Conservation (phyloP, 2,797 vertebrate genomes). For the Taeniopygia guttata region DNA sequence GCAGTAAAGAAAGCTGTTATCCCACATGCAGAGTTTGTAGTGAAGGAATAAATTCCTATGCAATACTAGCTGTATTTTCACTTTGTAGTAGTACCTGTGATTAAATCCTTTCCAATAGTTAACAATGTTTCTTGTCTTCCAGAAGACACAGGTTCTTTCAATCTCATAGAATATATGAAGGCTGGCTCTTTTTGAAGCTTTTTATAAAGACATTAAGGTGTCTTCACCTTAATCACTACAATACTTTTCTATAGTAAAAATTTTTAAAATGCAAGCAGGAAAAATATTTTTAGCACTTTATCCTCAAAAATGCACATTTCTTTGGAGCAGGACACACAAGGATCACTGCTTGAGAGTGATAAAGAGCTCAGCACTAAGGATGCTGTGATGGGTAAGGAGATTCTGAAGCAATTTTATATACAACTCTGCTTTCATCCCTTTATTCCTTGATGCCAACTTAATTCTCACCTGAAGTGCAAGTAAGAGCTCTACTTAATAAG, state of each 20-base stretch:
- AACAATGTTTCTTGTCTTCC: not conserved
- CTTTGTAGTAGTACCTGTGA: not conserved
- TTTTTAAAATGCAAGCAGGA: not conserved
- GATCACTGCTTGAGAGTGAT: not conserved
- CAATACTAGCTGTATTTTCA: not conserved
- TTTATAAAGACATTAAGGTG: fast-evolving
- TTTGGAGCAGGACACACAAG: not conserved
- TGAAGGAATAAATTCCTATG: not conserved
- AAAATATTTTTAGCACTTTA: not conserved
- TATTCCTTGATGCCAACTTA: not conserved
- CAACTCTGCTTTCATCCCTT: not conserved
- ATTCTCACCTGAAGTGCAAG: not conserved
- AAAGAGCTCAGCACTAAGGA: not conserved
- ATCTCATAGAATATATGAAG: not conserved
- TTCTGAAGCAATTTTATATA: not conserved
- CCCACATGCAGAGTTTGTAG: not conserved
- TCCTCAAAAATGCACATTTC: not conserved
- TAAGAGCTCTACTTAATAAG: not conserved
- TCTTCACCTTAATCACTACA: not conserved
- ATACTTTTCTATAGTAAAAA: not conserved
- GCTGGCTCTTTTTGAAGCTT: fast-evolving
- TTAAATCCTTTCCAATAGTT: not conserved
- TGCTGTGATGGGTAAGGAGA: not conserved
- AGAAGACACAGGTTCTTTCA: not conserved
- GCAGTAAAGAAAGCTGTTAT: not conserved